Evolutionary conservation across 2,888 invertebrate genomes (phyloP).

Genomic region (Chromoteleia sp.): DNA sequence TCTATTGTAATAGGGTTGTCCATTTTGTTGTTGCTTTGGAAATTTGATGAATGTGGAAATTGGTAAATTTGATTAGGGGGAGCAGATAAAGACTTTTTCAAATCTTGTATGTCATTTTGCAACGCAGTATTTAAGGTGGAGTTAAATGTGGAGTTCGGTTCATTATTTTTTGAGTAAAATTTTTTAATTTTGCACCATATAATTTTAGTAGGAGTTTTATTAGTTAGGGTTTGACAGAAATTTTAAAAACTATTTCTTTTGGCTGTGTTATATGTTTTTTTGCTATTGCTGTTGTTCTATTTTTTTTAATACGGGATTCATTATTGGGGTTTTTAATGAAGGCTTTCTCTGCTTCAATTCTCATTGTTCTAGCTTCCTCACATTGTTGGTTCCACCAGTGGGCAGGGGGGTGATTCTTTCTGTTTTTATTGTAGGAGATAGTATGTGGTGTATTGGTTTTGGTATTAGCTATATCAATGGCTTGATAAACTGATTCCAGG

Average conservation of each 20-base stretch:
- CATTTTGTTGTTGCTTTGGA: background rate
- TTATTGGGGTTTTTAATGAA: background rate
- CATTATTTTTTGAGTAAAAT: constrained; percentile 5
- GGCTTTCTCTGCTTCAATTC: background rate
- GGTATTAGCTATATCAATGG: too few species aligned
- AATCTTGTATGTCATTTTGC: background rate
- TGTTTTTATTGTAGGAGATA: too few species aligned
- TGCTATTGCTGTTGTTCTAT: background rate
- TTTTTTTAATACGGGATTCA: background rate
- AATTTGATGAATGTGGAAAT: background rate
- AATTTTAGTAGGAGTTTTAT: constrained; percentile 1
- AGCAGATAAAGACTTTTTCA: background rate
- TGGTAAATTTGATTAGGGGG: background rate
- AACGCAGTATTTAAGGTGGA: constrained; percentile 3
- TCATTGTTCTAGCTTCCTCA: background rate
- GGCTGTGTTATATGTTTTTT: background rate
- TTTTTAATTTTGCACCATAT: constrained; percentile 51
- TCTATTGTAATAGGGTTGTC: background rate
- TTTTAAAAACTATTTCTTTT: background rate
- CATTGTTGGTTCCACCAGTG: background rate
- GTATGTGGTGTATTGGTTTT: too few species aligned
- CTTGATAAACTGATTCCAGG: too few species aligned
- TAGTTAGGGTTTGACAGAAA: constrained; percentile 6
- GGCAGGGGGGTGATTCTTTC: background rate
- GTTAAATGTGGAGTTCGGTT: background rate